A percentile compares a stretch with the other conserved stretches of the same genome.
These are phyloP conservation scores for Empidonax alnorum DNA, from an alignment of 2,113 vertebrate species.

Conservation along the genomic window DNA sequence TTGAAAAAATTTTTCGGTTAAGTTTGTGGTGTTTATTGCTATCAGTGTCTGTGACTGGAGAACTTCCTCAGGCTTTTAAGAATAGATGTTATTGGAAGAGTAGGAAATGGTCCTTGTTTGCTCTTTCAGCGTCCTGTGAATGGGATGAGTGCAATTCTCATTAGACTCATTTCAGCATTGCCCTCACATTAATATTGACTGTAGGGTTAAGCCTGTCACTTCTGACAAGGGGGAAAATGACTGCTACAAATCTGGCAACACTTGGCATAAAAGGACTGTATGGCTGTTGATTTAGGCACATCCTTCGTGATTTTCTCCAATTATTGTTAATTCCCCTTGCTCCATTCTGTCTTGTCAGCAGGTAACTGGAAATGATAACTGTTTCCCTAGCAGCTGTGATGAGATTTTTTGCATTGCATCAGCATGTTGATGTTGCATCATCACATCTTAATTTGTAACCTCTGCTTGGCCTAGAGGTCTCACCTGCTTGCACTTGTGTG, in stretches of 20 bases:
- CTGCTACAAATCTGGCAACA: background rate
- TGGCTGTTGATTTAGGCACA: background rate
- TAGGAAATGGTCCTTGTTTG: conserved; percentile 21
- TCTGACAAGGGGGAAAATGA: background rate
- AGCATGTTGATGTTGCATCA: background rate
- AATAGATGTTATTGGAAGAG: conserved; percentile 14
- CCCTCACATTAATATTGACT: background rate
- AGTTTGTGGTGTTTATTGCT: conserved; percentile 46
- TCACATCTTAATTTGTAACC: background rate
- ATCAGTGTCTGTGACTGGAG: conserved; percentile 48
- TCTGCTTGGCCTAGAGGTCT: background rate
- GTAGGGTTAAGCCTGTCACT: background rate
- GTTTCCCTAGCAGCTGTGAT: background rate
- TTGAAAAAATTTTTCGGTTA: conserved; percentile 40
- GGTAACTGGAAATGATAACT: background rate
- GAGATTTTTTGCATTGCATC: background rate
- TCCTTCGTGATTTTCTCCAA: background rate
- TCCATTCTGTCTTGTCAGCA: background rate
- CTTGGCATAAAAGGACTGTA: background rate
- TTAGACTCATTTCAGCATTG: conserved; percentile 24
- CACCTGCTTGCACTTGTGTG: background rate
- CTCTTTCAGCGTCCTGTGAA: conserved; percentile 2
- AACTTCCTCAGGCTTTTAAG: conserved; percentile 38
- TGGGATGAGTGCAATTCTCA: conserved; percentile 23
- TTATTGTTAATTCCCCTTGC: background rate